phyloP scores from a whole-genome alignment of 2,113 vertebrate genomes.

The Brachyistius frenatus region DNA sequence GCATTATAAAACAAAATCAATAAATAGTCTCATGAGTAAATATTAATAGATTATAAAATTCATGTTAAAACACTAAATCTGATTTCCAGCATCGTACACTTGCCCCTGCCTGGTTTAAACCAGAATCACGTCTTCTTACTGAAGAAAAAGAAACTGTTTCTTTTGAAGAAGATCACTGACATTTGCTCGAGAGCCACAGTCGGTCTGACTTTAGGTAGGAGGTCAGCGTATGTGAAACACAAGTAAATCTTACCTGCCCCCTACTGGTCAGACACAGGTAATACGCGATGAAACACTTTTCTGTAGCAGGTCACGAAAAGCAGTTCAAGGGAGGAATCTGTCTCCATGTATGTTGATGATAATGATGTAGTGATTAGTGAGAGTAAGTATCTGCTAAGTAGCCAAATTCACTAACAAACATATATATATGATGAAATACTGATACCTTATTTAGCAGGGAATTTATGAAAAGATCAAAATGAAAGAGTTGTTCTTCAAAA shows the following conservation, averaged over 20 bases:
- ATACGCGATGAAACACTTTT: not conserved
- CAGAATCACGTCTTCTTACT: not conserved
- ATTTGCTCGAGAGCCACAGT: constrained; percentile 11
- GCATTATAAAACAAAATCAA: no score
- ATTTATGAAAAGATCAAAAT: not conserved
- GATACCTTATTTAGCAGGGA: not conserved
- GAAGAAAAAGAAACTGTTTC: not conserved
- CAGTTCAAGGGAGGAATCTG: not conserved
- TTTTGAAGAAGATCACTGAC: constrained; percentile 9
- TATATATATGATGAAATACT: not conserved
- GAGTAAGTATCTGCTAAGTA: no score
- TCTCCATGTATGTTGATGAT: not conserved
- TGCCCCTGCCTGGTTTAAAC: not conserved
- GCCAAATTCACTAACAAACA: not conserved
- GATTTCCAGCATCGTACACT: not conserved
- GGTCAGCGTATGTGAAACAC: not conserved
- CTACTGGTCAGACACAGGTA: constrained; percentile 52
- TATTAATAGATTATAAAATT: no score
- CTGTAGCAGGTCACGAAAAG: not conserved
- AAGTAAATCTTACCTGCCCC: constrained; percentile 70
- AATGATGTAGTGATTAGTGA: no score
- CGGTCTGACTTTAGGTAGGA: constrained; percentile 9
- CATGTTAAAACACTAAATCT: no score
- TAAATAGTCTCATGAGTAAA: no score
- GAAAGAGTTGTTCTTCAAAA: not conserved